Percentiles rank a stretch among this genome's conserved stretches.
Conservation (phyloP, 2,797 vertebrate species). For the Adelosebastes latens region DNA sequence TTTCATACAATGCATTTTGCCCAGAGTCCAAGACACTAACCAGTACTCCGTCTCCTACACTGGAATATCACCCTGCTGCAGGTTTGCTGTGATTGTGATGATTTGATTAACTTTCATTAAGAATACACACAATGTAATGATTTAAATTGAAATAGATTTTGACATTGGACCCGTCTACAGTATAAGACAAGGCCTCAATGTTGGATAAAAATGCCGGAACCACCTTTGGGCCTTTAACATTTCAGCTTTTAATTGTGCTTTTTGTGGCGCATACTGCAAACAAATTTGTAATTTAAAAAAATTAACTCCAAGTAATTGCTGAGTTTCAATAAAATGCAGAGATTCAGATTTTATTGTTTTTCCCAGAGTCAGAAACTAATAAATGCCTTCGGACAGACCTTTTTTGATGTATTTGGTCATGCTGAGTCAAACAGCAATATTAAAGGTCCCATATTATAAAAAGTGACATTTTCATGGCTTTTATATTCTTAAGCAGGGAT, state of each 20-base stretch:
- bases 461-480: too few relatives aligned
- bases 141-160: background rate
- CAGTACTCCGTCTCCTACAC: background rate
- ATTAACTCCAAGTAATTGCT: background rate
- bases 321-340: too few relatives aligned
- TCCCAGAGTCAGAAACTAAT: too few relatives aligned
- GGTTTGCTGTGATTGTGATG: background rate
- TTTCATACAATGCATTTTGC: background rate
- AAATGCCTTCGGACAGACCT: too few relatives aligned
- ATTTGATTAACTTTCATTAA: background rate
- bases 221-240: too few relatives aligned
- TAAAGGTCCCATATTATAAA: too few relatives aligned
- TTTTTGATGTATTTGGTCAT: too few relatives aligned
- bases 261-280: background rate
- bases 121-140: background rate
- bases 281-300: background rate
- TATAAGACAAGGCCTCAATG: background rate
- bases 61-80: background rate
- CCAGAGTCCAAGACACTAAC: background rate
- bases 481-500: accelerated
- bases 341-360: too few relatives aligned
- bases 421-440: too few relatives aligned
- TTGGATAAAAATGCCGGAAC: background rate
- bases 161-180: background rate
- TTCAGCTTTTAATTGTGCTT: background rate